Base-by-base conservation (phyloP, 1,140 invertebrate species). In the Brachystomella parvula region DNA sequence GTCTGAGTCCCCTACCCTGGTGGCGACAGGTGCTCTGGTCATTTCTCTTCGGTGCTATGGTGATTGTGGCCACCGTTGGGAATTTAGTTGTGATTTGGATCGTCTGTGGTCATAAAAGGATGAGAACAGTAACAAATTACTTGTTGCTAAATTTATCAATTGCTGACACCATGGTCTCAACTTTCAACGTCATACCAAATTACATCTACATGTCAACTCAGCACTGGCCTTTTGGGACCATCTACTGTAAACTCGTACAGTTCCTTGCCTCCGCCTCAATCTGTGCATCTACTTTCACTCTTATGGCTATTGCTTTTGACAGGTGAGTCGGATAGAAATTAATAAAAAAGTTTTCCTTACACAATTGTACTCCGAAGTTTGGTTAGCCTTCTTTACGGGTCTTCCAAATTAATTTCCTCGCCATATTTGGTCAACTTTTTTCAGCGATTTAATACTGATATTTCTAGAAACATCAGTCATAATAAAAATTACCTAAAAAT, bases 261-360 rank as follows among this genome's bases (percentile, higher is more conserved):
- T 98, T 96, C 79, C 88, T 96, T 44, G 88, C 92, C 0, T 87
- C 92, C 1, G 83, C 95, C 32, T 93, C 92, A 53, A 91, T 97
- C 69, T 88, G 88, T 63, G 93, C 91, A 0, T 94, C 90, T 44
- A 93, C 97, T 30, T 94, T 96, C 78, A 97, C 94, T 0, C 83
- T 98, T 47, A 92, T 96, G 87, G 92, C 94, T 63, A 96, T 97
- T 71, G 92, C 92, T 62, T 88, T 96, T 65, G 94, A 98, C 79
- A 87, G 94, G 94, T 97, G 78, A 86, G 85, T 79, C 21, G n/a
- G n/a, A n/a, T n/a, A n/a, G n/a, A n/a, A n/a, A n/a, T n/a, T n/a
- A n/a, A n/a, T n/a, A n/a, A n/a, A n/a, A n/a, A n/a, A n/a, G n/a
- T n/a, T n/a, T n/a, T n/a, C n/a, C n/a, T n/a, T n/a, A n/a, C n/a